Base-by-base conservation (phyloP, 2,888 invertebrate species). In the Drosophila kuntzei region DNA sequence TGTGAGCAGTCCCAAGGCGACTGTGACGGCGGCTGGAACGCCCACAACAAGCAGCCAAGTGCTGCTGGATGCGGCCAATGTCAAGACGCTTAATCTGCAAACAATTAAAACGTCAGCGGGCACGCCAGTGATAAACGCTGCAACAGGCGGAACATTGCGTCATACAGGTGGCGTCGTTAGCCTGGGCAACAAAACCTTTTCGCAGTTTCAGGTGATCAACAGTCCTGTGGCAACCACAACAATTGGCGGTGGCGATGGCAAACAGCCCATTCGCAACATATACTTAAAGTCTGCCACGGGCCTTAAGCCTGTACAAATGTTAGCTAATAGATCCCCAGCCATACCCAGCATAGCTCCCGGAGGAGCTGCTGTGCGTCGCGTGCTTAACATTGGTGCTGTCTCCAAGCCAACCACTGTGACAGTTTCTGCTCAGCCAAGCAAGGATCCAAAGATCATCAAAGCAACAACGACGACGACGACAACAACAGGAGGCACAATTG, bases 131-230 rank as follows among this genome's bases (percentile, higher is more conserved):
- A 4, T 73, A 4, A 76, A 34, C 20, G 11, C 66, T 2, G 43
- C 39, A 7, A 5, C 46, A 0, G 2, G 51, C 16, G 77, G 68
- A 5, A 44, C 70, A 32, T 32, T 83, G 2, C 88, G 82, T 11
- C 80, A 68, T n/a, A 11, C 71, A 3, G 55, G 57, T 2, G 47
- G 50, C 11, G 55, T 41, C 4, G 46, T 69, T 34, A 68, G 44
- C 16, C 11, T 85, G n/a, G 65, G 64, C 27, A 73, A 53, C 60
- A 84, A 88, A 39, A 55, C 67, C 1, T 82, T 66, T 47, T 37
- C 86, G 0, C 83, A 83, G 27, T 82, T 86, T 11, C 83, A 84
- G 25, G 55, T 84, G 14, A 86, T 83, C 32, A 88, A 76, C 59
- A 70, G 57, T 27, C 14, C 73, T 2, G 36, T 37, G 7, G n/a